A percentile compares a stretch with the other conserved stretches of the same genome.
Conservation (phyloP, 2,113 vertebrate genomes). For the Machaerirhynchus nigripectus region DNA sequence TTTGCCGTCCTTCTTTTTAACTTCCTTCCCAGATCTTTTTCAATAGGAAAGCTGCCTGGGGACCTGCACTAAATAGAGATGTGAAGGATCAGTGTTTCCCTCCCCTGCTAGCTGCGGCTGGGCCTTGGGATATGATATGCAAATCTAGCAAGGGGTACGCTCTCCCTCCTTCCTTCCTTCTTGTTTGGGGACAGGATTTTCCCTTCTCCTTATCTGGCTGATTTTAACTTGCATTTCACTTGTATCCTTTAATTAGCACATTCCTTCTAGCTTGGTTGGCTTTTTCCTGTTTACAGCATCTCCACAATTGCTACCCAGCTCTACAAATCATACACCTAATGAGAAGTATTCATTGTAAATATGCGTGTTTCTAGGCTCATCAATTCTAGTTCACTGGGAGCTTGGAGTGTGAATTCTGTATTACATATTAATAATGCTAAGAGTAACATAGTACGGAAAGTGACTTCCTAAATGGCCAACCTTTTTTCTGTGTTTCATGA, state of each 20-base stretch:
- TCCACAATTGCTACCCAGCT: neutral
- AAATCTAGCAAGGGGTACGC: neutral
- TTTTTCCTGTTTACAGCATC: constrained; percentile 57
- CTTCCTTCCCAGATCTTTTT: constrained; percentile 61
- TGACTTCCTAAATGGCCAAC: neutral
- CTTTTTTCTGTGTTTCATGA: neutral
- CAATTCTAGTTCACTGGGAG: neutral
- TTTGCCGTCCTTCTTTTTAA: constrained; percentile 16
- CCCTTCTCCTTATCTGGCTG: neutral
- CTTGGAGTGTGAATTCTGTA: neutral
- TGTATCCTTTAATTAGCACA: constrained; percentile 33
- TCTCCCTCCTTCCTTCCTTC: constrained; percentile 30
- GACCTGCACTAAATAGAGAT: constrained; percentile 55
- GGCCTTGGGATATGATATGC: constrained; percentile 48
- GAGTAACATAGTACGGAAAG: neutral
- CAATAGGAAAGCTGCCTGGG: constrained; percentile 46
- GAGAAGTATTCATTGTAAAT: neutral
- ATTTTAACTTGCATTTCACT: constrained; percentile 34
- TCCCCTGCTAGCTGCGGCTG: neutral
- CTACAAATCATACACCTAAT: neutral
- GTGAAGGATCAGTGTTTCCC: constrained; percentile 20
- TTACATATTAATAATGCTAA: neutral
- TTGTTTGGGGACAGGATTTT: constrained; percentile 39
- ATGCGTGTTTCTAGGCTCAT: neutral
- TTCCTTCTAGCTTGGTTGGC: constrained; percentile 33